These are phyloP conservation scores for Saimiri boliviensis DNA, from an alignment of 2,113 vertebrate genomes.

Conservation along the genomic window DNA sequence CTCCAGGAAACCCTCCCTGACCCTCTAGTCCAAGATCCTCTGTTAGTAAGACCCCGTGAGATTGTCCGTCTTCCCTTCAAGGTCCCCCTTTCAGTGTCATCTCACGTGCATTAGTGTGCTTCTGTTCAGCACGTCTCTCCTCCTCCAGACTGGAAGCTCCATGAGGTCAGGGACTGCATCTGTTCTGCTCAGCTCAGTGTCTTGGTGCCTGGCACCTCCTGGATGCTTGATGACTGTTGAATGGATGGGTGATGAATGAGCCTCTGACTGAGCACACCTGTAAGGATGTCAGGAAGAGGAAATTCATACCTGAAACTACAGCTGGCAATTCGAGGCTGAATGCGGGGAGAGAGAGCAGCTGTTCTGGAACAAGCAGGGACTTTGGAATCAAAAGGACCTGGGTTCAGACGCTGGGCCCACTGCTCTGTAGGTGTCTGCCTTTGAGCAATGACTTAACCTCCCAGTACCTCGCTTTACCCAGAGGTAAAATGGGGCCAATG, in stretches of 20 bases:
- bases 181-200: not conserved
- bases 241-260: not conserved
- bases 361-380: not conserved
- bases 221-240: not conserved
- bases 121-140: not conserved
- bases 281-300: not conserved
- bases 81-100: not conserved
- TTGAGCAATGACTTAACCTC: not conserved
- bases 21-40: not conserved
- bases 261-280: not conserved
- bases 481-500: not conserved
- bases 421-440: not conserved
- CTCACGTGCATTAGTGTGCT: not conserved
- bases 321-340: not conserved
- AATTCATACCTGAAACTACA: not conserved
- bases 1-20: not conserved
- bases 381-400: not conserved
- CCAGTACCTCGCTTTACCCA: not conserved
- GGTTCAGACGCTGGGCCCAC: not conserved
- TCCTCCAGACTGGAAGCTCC: not conserved
- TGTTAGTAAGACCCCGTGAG: not conserved
- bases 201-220: not conserved
- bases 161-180: not conserved
- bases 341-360: not conserved
- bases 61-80: not conserved